phyloP scores from a whole-genome alignment of 2,888 invertebrate genomes.

The Apoda limacodes region DNA sequence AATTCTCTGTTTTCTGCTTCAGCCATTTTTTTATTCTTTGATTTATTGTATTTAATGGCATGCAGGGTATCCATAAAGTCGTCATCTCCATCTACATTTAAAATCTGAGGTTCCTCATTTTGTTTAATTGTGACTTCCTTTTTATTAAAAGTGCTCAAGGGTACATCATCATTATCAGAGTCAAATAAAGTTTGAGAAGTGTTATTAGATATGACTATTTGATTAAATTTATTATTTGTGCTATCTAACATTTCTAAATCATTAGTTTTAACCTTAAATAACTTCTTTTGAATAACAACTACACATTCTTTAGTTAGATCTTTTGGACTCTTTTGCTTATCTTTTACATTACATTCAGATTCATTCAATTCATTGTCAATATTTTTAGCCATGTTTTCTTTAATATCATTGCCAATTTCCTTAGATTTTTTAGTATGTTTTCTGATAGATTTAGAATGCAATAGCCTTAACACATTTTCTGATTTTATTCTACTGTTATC shows the following conservation, averaged over 20 bases:
- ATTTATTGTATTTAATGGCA: conserved; percentile 26
- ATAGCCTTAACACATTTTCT: no score
- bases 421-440: background rate
- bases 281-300: conserved; percentile 52
- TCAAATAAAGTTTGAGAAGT: conserved; percentile 36
- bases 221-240: background rate
- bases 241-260: conserved; percentile 2
- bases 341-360: conserved; percentile 12
- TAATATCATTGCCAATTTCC: conserved; percentile 4
- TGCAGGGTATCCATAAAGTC: conserved; percentile 31
- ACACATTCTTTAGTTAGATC: conserved; percentile 55
- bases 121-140: conserved; percentile 16
- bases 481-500: background rate
- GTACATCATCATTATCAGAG: conserved; percentile 49
- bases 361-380: background rate
- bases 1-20: conserved; percentile 22
- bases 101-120: conserved; percentile 6
- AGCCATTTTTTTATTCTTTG: conserved; percentile 26
- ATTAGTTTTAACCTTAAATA: conserved; percentile 31
- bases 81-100: conserved; percentile 27
- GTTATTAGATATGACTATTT: conserved; percentile 1
- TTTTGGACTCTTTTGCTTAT: conserved; percentile 37
- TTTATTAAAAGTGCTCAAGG: conserved; percentile 35
- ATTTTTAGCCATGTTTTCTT: conserved; percentile 6
- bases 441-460: no score